Conservation (phyloP, 2,113 vertebrate species). For the Aegotheles bennettii region DNA sequence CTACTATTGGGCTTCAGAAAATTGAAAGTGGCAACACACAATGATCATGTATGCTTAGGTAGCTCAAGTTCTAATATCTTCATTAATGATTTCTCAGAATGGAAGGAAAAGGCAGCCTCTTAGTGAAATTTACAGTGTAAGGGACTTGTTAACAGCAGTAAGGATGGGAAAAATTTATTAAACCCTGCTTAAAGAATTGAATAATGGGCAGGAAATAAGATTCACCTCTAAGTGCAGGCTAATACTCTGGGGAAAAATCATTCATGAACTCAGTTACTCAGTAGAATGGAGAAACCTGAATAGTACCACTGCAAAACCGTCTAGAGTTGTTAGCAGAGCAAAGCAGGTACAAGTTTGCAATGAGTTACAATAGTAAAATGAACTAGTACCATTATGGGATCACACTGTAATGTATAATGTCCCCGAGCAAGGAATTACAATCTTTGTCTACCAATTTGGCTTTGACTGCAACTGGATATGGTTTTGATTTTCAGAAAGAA, state of each 20-base stretch:
- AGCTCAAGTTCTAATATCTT: neutral
- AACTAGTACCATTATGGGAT: neutral
- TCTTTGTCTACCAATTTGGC: neutral
- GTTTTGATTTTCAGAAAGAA: neutral
- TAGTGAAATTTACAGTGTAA: neutral
- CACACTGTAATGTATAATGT: neutral
- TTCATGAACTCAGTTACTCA: neutral
- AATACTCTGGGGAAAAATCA: neutral
- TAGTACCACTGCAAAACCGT: neutral
- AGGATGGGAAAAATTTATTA: neutral
- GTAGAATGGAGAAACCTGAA: neutral
- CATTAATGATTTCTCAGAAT: neutral
- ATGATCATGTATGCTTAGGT: neutral
- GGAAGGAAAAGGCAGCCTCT: neutral
- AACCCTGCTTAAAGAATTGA: neutral
- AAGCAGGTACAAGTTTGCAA: neutral
- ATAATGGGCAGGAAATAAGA: neutral
- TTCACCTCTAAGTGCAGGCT: neutral
- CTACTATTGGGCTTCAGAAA: neutral
- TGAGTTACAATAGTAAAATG: neutral
- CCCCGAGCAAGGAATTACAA: neutral
- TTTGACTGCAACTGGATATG: neutral
- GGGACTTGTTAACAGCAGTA: neutral
- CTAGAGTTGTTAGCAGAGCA: neutral
- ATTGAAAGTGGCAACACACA: neutral